These are phyloP conservation scores for Sweltsa coloradensis DNA, from an alignment of 1,140 invertebrate genomes.

Conservation along the genomic window DNA sequence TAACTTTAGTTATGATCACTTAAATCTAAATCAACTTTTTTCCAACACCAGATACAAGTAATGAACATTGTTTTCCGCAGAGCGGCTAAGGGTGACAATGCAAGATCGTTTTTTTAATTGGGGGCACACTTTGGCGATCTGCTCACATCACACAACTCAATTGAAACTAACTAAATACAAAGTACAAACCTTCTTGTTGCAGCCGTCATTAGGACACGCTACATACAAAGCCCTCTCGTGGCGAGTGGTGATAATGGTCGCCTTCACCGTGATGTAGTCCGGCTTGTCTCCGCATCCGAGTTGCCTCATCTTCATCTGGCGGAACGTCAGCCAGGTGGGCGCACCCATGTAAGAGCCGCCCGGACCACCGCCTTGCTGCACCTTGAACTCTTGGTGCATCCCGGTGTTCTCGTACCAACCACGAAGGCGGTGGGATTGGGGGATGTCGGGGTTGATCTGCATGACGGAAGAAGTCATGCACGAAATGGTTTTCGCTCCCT, in stretches of 20 bases:
- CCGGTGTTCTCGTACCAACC: constrained; percentile 84
- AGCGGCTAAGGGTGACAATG: too few relatives aligned
- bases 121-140: too few relatives aligned
- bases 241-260: constrained; percentile 51
- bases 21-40: too few relatives aligned
- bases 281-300: constrained; percentile 55
- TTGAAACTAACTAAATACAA: too few relatives aligned
- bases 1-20: too few relatives aligned
- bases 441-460: constrained; percentile 78
- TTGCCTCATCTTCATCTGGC: constrained; percentile 51
- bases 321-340: constrained; percentile 50
- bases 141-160: too few relatives aligned
- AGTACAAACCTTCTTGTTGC: constrained; percentile 83
- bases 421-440: constrained; percentile 69
- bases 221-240: constrained; percentile 78
- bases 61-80: too few relatives aligned
- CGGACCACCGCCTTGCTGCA: constrained; percentile 22
- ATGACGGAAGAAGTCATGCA: constrained; percentile 43
- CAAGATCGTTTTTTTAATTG: too few relatives aligned
- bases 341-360: constrained; percentile 7
- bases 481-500: constrained; percentile 51
- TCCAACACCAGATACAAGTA: too few relatives aligned
- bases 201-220: constrained; percentile 71
- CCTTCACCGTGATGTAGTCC: constrained; percentile 65
- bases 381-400: constrained; percentile 38